phyloP scores from a whole-genome alignment of 2,888 invertebrate species.

The Drosophila kokeensis region DNA sequence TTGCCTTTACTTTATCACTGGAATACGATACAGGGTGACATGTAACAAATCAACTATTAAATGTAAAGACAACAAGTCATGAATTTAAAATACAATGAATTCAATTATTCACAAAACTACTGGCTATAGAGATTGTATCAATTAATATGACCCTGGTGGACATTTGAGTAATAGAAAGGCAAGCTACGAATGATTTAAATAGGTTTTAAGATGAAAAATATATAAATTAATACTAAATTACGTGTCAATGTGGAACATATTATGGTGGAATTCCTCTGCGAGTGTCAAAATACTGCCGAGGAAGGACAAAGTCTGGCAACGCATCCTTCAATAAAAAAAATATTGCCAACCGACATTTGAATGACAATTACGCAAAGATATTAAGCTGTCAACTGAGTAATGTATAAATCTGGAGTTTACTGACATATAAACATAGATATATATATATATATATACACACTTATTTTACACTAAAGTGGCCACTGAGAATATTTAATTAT shows the following conservation, averaged over 20 bases:
- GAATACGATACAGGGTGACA: not conserved
- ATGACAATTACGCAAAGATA: not conserved
- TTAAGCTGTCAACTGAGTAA: not conserved
- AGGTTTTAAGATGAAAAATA: not conserved
- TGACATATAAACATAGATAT: not conserved
- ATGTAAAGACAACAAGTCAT: not conserved
- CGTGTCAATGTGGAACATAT: not conserved
- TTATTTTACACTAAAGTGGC: too few species aligned
- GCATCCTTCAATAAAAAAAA: not conserved
- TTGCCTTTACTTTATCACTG: not conserved
- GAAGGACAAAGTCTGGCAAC: not conserved
- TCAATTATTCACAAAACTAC: not conserved
- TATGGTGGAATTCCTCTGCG: too few species aligned
- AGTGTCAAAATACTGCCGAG: too few species aligned
- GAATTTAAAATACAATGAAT: not conserved
- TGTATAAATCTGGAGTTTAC: not conserved
- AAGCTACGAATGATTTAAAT: not conserved
- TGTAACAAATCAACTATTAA: not conserved
- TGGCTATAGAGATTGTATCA: too few species aligned
- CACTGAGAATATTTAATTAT: not conserved
- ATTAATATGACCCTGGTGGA: conserved; percentile 5
- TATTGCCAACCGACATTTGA: not conserved
- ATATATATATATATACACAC: not conserved
- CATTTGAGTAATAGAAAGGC: not conserved
- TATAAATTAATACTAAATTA: not conserved